Evolutionary conservation across 2,888 invertebrate species (phyloP).

Genomic region (Palloptera scutellata): DNA sequence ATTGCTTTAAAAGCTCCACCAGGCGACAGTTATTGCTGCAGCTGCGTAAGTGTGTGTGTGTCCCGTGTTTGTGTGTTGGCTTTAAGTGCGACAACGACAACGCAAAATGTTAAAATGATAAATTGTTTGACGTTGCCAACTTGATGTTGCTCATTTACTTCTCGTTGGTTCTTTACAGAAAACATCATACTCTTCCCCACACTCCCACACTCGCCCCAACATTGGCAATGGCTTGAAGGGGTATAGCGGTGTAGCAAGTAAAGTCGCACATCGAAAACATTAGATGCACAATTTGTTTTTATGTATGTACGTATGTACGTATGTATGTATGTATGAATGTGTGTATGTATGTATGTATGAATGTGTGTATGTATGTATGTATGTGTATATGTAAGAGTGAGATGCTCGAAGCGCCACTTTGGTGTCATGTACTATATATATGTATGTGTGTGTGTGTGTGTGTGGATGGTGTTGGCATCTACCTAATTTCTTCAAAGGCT

Average conservation of each 20-base stretch:
- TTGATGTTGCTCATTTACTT: constrained; percentile 43
- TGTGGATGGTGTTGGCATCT: constrained; percentile 32
- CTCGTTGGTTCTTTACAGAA: background rate
- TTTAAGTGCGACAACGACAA: constrained; percentile 5
- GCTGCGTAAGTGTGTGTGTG: no score
- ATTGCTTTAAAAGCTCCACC: no score
- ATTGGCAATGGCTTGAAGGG: background rate
- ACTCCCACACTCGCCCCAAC: background rate
- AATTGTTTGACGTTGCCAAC: constrained; percentile 51
- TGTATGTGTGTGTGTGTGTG: constrained; percentile 30
- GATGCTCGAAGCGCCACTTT: constrained; percentile 33
- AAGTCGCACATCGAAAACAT: constrained; percentile 28
- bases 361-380: no score
- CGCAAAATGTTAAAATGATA: constrained; percentile 47
- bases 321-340: no score
- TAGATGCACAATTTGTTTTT: constrained; percentile 35
- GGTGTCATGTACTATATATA: constrained; percentile 18
- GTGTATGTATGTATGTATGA: no score
- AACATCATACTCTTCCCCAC: background rate
- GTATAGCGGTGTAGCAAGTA: background rate
- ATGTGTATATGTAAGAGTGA: background rate
- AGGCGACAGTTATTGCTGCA: no score
- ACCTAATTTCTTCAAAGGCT: background rate
- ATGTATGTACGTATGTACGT: no score
- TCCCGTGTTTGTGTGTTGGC: no score